A percentile compares a stretch with the other conserved stretches of the same genome.
These are phyloP conservation scores for Terebella lapidaria DNA, from an alignment of 2,888 invertebrate genomes.

Conservation along the genomic window DNA sequence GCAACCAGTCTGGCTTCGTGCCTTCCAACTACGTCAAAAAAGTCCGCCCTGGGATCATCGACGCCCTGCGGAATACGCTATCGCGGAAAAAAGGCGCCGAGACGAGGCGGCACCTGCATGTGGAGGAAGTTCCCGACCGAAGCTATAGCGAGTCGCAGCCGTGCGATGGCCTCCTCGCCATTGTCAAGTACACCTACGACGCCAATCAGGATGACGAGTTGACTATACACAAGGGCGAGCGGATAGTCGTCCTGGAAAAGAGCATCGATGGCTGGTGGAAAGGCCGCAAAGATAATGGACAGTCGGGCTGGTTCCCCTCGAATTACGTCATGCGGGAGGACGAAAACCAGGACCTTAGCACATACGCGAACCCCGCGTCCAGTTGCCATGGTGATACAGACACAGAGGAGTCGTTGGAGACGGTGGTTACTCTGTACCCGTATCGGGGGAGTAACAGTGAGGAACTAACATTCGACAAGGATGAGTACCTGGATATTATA, in stretches of 20 bases:
- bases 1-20: constrained; percentile 93
- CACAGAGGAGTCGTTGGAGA: constrained; percentile 63
- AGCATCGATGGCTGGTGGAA: constrained; percentile 99
- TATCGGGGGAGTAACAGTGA: constrained; percentile 73
- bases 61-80: constrained; percentile 44
- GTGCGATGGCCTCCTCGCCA: constrained; percentile 42
- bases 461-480: constrained; percentile 93
- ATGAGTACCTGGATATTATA: constrained; percentile 88
- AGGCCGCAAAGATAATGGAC: constrained; percentile 60
- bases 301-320: constrained; percentile 91
- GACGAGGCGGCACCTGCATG: constrained; percentile 15
- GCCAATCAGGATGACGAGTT: constrained; percentile 95
- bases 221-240: constrained; percentile 86
- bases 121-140: not conserved
- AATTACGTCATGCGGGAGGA: constrained; percentile 72
- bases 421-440: constrained; percentile 84
- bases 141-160: not conserved
- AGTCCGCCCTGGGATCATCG: constrained; percentile 59
- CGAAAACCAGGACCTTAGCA: constrained; percentile 18
- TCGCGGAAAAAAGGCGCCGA: constrained; percentile 41
- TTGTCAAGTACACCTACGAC: constrained; percentile 79
- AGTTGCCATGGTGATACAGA: constrained; percentile 22
- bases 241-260: constrained; percentile 90
- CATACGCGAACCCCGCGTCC: constrained; percentile 38
- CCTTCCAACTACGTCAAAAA: constrained; percentile 99